A percentile compares a stretch with the other conserved stretches of the same genome.
Evolutionary conservation across 1,140 invertebrate genomes (phyloP).

Genomic region (Teleogryllus occipitalis): DNA sequence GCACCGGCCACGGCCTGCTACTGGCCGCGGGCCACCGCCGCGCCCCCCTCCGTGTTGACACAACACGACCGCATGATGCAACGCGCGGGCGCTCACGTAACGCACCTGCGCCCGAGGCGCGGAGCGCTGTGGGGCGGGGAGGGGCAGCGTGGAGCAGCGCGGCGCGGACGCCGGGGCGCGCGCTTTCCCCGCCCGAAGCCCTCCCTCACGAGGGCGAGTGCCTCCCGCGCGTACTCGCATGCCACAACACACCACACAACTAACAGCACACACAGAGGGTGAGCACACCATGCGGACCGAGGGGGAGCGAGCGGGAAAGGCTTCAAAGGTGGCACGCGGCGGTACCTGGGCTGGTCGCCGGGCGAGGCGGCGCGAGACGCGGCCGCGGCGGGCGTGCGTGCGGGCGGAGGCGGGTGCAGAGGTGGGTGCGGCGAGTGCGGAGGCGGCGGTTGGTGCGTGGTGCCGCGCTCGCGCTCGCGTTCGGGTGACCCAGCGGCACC

Average conservation of each 20-base stretch:
- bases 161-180: background rate
- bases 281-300: background rate
- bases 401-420: conserved; percentile 1
- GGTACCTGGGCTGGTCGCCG: background rate
- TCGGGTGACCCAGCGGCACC: background rate
- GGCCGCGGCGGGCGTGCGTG: background rate
- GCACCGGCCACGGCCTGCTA: too few relatives aligned
- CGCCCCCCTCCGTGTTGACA: too few relatives aligned
- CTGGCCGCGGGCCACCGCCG: too few relatives aligned
- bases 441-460: background rate
- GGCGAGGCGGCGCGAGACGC: background rate
- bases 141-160: too few relatives aligned
- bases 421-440: background rate
- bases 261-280: background rate
- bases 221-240: background rate
- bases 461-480: background rate
- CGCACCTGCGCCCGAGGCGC: too few relatives aligned
- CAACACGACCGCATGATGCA: too few relatives aligned
- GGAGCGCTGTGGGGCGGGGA: too few relatives aligned
- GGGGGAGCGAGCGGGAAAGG: background rate
- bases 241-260: background rate
- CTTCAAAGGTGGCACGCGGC: background rate
- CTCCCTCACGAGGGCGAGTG: too few relatives aligned
- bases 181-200: background rate
- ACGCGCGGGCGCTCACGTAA: too few relatives aligned